These are phyloP conservation scores for Choristoneura rosaceana DNA, from an alignment of 2,888 invertebrate species.

Conservation along the genomic window DNA sequence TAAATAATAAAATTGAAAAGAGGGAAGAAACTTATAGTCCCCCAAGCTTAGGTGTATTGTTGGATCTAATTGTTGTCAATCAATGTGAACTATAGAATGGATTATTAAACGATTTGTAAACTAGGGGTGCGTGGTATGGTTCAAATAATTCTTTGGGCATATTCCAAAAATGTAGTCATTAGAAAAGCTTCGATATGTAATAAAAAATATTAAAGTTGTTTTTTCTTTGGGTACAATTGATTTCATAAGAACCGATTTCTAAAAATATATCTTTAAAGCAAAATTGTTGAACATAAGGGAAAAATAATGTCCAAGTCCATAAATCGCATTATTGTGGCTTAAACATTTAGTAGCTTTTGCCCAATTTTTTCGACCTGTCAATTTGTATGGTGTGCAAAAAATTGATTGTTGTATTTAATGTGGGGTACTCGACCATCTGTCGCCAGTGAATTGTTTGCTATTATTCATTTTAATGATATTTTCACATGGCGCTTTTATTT, in stretches of 20 bases:
- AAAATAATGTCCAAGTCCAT: constrained; percentile 34
- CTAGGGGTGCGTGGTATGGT: constrained; percentile 18
- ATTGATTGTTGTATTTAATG: constrained; percentile 44
- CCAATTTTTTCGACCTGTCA: constrained; percentile 32
- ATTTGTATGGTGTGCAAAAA: constrained; percentile 40
- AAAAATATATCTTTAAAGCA: constrained; percentile 3
- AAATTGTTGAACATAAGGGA: constrained; percentile 23
- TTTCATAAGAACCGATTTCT: constrained; percentile 16
- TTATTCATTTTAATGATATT: constrained; percentile 60
- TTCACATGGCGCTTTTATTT: constrained; percentile 49
- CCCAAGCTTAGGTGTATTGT: constrained; percentile 19
- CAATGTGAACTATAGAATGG: constrained; percentile 32
- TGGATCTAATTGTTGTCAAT: constrained; percentile 37
- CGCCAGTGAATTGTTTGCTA: constrained; percentile 58
- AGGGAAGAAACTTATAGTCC: constrained; percentile 16
- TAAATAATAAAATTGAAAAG: constrained; percentile 11
- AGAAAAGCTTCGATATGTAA: neutral
- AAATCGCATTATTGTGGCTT: constrained; percentile 40
- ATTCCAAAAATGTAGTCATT: neutral
- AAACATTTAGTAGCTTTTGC: constrained; percentile 34
- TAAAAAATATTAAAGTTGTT: neutral
- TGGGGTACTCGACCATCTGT: constrained; percentile 72
- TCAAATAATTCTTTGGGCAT: constrained; percentile 1
- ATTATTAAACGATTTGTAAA: constrained; percentile 39
- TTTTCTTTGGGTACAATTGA: neutral